Percentiles rank a stretch among this genome's conserved stretches.
Conservation (phyloP, 1,140 invertebrate species). For the Drosophila kurseongensis region DNA sequence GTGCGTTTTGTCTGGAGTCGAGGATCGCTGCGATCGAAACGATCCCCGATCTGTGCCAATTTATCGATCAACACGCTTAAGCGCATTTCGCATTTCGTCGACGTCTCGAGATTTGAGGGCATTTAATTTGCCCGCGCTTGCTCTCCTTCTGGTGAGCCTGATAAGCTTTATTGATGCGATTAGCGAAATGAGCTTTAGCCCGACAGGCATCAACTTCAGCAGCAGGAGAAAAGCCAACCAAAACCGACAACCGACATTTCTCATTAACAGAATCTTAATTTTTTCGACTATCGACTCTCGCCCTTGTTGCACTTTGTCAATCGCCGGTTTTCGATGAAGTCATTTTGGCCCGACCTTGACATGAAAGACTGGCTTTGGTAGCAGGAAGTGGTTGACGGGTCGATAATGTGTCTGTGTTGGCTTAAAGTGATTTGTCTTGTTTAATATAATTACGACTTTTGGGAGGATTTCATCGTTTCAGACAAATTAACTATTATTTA, state of each 20-base stretch:
- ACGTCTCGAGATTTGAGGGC: conserved; percentile 56
- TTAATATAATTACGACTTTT: conserved; percentile 13
- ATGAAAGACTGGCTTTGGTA: conserved; percentile 27
- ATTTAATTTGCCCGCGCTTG: conserved; percentile 50
- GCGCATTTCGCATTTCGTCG: conserved; percentile 64
- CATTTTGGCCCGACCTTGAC: conserved; percentile 58
- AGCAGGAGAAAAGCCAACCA: conserved; percentile 34
- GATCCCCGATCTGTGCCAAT: conserved; percentile 65
- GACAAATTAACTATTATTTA: too few relatives aligned
- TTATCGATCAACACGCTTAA: conserved; percentile 82
- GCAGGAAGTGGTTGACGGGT: conserved; percentile 29
- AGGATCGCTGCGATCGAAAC: conserved; percentile 22
- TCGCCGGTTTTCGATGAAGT: conserved; percentile 52
- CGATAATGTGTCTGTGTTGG: conserved; percentile 11
- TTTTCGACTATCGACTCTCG: conserved; percentile 49
- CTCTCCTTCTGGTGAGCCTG: conserved; percentile 53
- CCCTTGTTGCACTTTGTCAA: conserved; percentile 74
- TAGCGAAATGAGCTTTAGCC: conserved; percentile 77
- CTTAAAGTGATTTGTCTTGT: conserved; percentile 35
- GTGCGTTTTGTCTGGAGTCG: conserved; percentile 57
- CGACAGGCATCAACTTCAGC: conserved; percentile 37
- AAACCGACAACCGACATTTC: conserved; percentile 78
- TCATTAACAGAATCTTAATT: conserved; percentile 69
- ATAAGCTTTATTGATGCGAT: conserved; percentile 83
- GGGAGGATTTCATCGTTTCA: neutral